A percentile compares a stretch with the other conserved stretches of the same genome.
Conservation (phyloP, 2,113 vertebrate species). For the Australoheros scitulus region DNA sequence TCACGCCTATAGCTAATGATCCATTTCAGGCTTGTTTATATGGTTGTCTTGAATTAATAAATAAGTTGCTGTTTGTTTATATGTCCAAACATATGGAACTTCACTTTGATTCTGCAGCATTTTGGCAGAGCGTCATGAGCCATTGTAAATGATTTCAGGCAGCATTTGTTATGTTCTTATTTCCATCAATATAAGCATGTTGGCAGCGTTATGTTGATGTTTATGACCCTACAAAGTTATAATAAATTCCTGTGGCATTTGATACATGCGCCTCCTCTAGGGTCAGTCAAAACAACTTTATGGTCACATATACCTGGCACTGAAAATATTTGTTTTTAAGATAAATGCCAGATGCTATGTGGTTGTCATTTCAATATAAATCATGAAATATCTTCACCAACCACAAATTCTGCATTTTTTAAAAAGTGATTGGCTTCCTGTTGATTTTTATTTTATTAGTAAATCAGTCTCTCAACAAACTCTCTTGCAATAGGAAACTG, state of each 20-base stretch:
- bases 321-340: not conserved
- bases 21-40: not conserved
- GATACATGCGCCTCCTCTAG: not conserved
- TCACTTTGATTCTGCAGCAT: too few species aligned
- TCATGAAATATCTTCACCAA: not conserved
- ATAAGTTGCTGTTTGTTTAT: too few species aligned
- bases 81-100: too few species aligned
- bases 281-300: not conserved
- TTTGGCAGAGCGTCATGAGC: too few species aligned
- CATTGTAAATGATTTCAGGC: too few species aligned
- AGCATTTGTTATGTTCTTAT: not conserved
- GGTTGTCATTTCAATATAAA: not conserved
- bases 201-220: not conserved
- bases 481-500: not conserved
- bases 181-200: not conserved
- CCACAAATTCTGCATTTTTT: not conserved
- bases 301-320: not conserved
- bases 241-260: not conserved
- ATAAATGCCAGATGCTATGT: not conserved
- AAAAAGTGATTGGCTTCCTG: not conserved
- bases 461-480: not conserved
- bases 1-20: not conserved
- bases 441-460: not conserved
- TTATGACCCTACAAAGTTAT: fast-evolving
- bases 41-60: not conserved